A percentile compares a stretch with the other conserved stretches of the same genome.
phyloP scores from a whole-genome alignment of 2,797 vertebrate species.

The Hydrolagus colliei region DNA sequence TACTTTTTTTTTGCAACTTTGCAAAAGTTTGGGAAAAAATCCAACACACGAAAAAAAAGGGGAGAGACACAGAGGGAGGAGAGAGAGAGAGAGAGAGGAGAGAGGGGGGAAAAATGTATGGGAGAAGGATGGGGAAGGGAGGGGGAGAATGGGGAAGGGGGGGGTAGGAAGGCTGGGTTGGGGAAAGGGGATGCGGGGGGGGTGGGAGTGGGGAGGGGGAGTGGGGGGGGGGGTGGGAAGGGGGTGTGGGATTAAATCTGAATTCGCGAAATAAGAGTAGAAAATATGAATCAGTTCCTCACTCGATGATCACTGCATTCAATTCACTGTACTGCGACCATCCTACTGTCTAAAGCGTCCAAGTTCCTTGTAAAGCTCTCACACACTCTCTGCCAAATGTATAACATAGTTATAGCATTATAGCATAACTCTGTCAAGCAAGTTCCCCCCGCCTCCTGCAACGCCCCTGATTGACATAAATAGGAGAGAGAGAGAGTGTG shows the following conservation, averaged over 20 bases:
- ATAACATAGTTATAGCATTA: constrained; percentile 32
- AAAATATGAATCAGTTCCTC: constrained; percentile 31
- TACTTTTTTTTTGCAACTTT: background rate
- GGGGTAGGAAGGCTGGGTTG: too few species aligned
- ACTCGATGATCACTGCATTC: constrained; percentile 26
- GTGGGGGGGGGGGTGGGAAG: background rate
- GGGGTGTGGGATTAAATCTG: background rate
- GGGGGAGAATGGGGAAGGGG: too few species aligned
- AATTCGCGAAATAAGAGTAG: constrained; percentile 12
- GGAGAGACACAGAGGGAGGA: background rate
- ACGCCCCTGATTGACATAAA: constrained; percentile 20
- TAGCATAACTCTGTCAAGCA: constrained; percentile 23
- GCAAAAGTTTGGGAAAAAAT: constrained; percentile 8
- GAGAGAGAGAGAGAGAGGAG: constrained; percentile 4
- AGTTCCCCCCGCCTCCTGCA: constrained; percentile 21
- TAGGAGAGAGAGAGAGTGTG: background rate
- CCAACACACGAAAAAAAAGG: constrained; percentile 6
- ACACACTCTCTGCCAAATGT: constrained; percentile 25
- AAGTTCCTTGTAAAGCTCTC: background rate
- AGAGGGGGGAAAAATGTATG: too few species aligned
- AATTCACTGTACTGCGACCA: constrained; percentile 30
- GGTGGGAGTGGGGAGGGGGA: background rate
- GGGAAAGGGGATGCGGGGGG: background rate
- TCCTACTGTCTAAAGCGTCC: background rate
- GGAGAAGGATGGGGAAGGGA: too few species aligned